phyloP scores from a whole-genome alignment of 2,797 vertebrate species.

The Rhinatrema bivittatum region DNA sequence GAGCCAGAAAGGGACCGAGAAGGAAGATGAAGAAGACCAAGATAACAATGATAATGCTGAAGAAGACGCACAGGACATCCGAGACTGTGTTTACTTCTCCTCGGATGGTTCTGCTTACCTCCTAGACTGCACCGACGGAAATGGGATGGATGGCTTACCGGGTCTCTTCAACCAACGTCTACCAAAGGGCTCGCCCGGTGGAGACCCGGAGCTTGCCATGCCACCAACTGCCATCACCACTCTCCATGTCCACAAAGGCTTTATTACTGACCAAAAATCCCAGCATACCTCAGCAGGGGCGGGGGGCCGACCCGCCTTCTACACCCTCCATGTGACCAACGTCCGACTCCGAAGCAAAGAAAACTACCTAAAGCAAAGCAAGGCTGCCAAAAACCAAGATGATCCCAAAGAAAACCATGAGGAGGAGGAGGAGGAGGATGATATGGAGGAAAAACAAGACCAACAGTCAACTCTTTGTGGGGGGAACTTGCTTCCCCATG shows the following conservation, averaged over 20 bases:
- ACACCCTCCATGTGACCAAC: slow-evolving; percentile 45
- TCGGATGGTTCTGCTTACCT: slow-evolving; percentile 40
- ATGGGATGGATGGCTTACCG: slow-evolving; percentile 6
- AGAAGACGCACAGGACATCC: slow-evolving; percentile 30
- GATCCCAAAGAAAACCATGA: slow-evolving; percentile 21
- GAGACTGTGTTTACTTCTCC: slow-evolving; percentile 38
- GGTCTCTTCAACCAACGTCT: slow-evolving; percentile 24
- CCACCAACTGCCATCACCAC: slow-evolving; percentile 25
- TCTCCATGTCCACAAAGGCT: slow-evolving; percentile 54
- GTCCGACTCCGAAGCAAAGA: slow-evolving; percentile 28
- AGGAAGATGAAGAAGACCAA: not conserved
- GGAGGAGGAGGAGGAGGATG: slow-evolving; percentile 9
- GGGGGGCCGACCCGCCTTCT: slow-evolving; percentile 30
- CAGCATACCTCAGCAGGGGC: slow-evolving; percentile 52
- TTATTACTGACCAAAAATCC: slow-evolving; percentile 62
- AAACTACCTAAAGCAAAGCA: slow-evolving; percentile 12
- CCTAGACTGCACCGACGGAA: slow-evolving; percentile 26
- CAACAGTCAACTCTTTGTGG: slow-evolving; percentile 1
- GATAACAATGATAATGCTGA: not conserved
- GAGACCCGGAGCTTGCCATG: slow-evolving; percentile 20
- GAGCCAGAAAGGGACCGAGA: slow-evolving; percentile 4
- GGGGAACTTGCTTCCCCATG: not conserved
- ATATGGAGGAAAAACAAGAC: not conserved
- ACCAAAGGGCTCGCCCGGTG: slow-evolving; percentile 50
- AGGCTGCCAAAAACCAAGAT: slow-evolving; percentile 50